Evolutionary conservation across 2,797 vertebrate species (phyloP).

Genomic region (Eulemur albifrons): DNA sequence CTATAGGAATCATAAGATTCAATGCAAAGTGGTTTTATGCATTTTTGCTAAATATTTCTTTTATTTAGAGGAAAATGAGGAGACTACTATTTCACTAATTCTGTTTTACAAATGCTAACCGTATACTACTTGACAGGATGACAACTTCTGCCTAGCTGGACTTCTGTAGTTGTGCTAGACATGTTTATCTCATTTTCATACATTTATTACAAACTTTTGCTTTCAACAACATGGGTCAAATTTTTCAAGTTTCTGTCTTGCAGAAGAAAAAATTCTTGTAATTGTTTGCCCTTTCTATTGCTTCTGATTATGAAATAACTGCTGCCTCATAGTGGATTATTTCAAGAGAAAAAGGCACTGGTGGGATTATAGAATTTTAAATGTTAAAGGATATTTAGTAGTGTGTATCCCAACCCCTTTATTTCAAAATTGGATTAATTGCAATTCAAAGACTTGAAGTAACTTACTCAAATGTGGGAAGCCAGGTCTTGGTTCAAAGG

Average conservation of each 20-base stretch:
- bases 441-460: neutral
- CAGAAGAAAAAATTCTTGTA: neutral
- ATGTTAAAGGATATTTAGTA: neutral
- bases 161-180: neutral
- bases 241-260: neutral
- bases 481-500: neutral
- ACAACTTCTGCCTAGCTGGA: neutral
- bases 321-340: neutral
- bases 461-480: neutral
- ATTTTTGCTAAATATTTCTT: neutral
- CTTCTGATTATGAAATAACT: neutral
- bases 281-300: neutral
- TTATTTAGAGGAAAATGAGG: neutral
- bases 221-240: neutral
- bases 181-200: neutral
- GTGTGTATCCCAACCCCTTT: neutral
- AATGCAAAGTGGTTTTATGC: neutral
- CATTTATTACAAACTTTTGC: neutral
- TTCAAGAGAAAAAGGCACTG: neutral
- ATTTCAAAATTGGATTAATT: neutral
- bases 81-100: neutral
- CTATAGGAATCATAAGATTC: neutral
- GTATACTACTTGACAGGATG: neutral
- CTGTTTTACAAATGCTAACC: neutral
- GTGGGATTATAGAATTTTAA: neutral